Conservation (phyloP, 2,113 vertebrate genomes). For the Accipiter cooperii region DNA sequence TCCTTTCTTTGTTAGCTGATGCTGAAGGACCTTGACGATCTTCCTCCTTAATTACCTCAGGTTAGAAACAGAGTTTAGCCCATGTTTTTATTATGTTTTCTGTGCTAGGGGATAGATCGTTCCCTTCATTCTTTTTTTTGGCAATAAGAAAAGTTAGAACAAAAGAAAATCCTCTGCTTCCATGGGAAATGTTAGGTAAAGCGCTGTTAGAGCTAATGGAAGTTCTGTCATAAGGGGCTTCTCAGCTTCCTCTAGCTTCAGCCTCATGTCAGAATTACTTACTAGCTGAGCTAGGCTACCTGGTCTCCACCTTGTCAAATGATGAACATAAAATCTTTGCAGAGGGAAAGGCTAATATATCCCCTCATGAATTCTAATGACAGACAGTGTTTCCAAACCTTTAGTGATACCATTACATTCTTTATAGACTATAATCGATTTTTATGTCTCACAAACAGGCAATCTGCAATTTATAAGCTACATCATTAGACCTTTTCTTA, state of each 20-base stretch:
- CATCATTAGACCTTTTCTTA: constrained; percentile 15
- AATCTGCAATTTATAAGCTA: constrained; percentile 37
- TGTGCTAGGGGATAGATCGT: background rate
- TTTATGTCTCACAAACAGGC: background rate
- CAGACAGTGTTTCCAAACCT: background rate
- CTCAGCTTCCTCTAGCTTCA: background rate
- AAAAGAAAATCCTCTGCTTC: background rate
- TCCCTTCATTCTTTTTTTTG: background rate
- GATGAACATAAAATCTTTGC: constrained; percentile 17
- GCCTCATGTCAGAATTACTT: background rate
- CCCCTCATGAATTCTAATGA: constrained; percentile 16
- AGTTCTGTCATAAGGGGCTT: background rate
- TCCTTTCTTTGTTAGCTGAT: background rate
- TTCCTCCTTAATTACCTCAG: background rate
- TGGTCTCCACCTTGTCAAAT: background rate
- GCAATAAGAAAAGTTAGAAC: background rate
- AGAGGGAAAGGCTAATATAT: constrained; percentile 3
- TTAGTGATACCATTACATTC: background rate
- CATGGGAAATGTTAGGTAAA: background rate
- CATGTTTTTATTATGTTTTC: background rate
- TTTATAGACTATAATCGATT: constrained; percentile 23
- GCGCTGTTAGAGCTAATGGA: background rate
- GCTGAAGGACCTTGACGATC: background rate
- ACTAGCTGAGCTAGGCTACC: background rate
- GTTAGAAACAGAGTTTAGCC: background rate